These are phyloP conservation scores for Peromyscus nudipes DNA, from an alignment of 2,797 vertebrate genomes.

Conservation along the genomic window DNA sequence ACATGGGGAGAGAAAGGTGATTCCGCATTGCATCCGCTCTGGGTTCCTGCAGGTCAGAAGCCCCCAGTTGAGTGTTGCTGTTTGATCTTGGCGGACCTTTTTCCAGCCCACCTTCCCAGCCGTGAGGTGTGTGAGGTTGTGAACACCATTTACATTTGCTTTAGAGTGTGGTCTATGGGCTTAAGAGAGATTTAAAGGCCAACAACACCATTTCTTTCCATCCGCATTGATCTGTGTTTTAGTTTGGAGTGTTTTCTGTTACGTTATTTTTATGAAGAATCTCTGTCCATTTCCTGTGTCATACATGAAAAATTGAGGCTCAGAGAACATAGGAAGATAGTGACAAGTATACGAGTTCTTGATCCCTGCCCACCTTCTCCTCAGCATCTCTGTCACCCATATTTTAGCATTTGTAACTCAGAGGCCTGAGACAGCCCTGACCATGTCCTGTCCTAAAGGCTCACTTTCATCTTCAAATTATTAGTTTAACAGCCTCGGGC, in stretches of 20 bases:
- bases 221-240: not conserved
- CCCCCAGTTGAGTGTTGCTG: not conserved
- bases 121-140: not conserved
- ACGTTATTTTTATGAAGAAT: not conserved
- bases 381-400: too few relatives aligned
- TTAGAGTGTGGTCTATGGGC: not conserved
- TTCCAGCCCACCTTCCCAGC: not conserved
- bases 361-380: not conserved
- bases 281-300: not conserved
- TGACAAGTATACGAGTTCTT: not conserved
- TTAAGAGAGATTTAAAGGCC: not conserved
- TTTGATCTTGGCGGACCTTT: not conserved
- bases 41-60: not conserved
- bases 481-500: not conserved
- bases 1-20: not conserved
- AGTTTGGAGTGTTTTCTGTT: not conserved
- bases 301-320: not conserved
- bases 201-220: not conserved
- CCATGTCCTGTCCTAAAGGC: not conserved
- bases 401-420: not conserved
- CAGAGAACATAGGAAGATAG: not conserved
- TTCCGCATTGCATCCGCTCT: not conserved
- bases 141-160: not conserved
- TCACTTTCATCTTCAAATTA: not conserved
- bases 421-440: not conserved